These are phyloP conservation scores for Criorhina ranunculi DNA, from an alignment of 2,888 invertebrate species.

Conservation along the genomic window DNA sequence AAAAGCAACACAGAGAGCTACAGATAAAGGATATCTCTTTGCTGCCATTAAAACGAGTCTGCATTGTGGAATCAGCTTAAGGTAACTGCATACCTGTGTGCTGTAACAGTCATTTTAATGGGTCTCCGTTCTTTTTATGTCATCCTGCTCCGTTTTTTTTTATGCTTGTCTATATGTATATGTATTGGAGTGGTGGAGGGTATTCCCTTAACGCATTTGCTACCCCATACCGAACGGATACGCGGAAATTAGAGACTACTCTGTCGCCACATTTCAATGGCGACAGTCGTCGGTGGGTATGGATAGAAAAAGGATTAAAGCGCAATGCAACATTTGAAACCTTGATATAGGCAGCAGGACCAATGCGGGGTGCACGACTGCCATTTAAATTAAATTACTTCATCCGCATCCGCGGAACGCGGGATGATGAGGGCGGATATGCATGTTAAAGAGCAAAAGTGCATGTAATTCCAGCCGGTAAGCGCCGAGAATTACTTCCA, in stretches of 20 bases:
- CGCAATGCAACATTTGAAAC: slow-evolving; percentile 38
- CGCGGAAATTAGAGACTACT: slow-evolving; percentile 72
- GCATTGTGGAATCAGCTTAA: slow-evolving; percentile 71
- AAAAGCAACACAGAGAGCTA: slow-evolving; percentile 31
- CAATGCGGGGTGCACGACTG: slow-evolving; percentile 13
- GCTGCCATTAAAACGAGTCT: slow-evolving; percentile 71
- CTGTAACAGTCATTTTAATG: slow-evolving; percentile 62
- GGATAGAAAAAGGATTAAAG: slow-evolving; percentile 45
- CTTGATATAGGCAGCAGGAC: not conserved
- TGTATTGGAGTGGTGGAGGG: not conserved
- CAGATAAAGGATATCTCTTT: slow-evolving; percentile 72
- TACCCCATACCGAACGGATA: slow-evolving; percentile 26
- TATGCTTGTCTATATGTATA: slow-evolving; percentile 28
- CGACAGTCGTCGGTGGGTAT: slow-evolving; percentile 15
- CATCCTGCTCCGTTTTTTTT: slow-evolving; percentile 21
- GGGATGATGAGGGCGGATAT: slow-evolving; percentile 53
- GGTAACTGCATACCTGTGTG: slow-evolving; percentile 69
- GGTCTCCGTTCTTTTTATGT: slow-evolving; percentile 47
- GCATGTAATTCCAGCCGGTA: slow-evolving; percentile 66
- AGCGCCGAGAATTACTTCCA: slow-evolving; percentile 46
- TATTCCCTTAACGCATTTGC: slow-evolving; percentile 38
- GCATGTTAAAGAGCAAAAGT: slow-evolving; percentile 72
- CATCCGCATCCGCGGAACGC: slow-evolving; percentile 55
- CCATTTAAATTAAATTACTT: slow-evolving; percentile 70
- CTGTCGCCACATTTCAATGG: slow-evolving; percentile 68